These are phyloP conservation scores for Drosophila mayri DNA, from an alignment of 1,140 invertebrate genomes.

Conservation along the genomic window DNA sequence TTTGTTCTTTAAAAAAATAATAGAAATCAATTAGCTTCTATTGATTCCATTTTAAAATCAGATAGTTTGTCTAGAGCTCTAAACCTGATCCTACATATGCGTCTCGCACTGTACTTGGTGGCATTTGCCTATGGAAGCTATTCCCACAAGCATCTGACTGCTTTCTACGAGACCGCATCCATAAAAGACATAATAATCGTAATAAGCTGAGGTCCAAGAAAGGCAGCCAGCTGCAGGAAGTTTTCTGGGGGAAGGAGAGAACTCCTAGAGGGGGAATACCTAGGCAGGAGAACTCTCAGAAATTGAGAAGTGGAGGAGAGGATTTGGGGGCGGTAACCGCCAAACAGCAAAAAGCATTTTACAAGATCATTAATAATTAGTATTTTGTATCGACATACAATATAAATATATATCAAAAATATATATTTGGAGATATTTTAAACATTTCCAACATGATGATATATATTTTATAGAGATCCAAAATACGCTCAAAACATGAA, in stretches of 20 bases:
- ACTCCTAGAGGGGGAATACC: neutral
- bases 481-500: too few species aligned
- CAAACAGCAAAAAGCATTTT: constrained; percentile 28
- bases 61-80: neutral
- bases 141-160: constrained; percentile 8
- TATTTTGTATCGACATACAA: neutral
- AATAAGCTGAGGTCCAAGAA: constrained; percentile 30
- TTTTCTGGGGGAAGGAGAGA: too few species aligned
- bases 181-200: constrained; percentile 45
- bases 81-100: neutral
- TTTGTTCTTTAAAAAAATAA: too few species aligned
- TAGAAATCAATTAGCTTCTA: neutral
- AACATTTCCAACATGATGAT: too few species aligned
- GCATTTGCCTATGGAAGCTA: constrained; percentile 9
- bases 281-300: neutral
- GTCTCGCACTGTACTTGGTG: constrained; percentile 2
- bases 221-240: neutral
- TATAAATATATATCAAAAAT: neutral
- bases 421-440: too few species aligned
- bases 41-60: too few species aligned
- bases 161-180: constrained; percentile 32
- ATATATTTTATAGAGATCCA: too few species aligned
- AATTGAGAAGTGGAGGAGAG: neutral
- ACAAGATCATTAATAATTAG: neutral
- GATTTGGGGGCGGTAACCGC: neutral